phyloP scores from a whole-genome alignment of 1,140 invertebrate species.

The Hirudo medicinalis region DNA sequence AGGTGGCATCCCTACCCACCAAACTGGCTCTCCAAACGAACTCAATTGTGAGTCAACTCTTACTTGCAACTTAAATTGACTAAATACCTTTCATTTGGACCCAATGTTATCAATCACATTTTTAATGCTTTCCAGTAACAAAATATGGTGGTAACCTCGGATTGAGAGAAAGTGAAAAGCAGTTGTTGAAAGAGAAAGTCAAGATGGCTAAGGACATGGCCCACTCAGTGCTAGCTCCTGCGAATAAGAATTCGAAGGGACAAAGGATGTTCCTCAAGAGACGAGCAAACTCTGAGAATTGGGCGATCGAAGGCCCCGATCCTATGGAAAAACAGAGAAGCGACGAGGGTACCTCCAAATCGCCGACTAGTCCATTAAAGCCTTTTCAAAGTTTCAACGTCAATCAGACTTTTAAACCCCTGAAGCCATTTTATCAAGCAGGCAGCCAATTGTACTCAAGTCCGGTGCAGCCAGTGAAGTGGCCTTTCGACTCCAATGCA shows the following conservation, averaged over 20 bases:
- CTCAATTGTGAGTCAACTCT: neutral
- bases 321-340: neutral
- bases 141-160: neutral
- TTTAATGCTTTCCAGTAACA: neutral
- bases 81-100: neutral
- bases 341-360: neutral
- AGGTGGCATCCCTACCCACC: neutral
- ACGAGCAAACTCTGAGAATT: conserved; percentile 80
- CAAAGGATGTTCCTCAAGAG: conserved; percentile 89
- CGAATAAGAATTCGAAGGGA: conserved; percentile 77
- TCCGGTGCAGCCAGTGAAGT: neutral
- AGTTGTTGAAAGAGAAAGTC: conserved; percentile 87
- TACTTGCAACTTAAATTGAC: neutral
- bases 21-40: neutral
- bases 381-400: neutral
- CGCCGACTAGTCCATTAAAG: neutral
- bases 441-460: neutral
- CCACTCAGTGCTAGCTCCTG: conserved; percentile 72
- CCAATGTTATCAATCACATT: neutral
- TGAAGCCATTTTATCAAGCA: neutral
- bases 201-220: conserved; percentile 77
- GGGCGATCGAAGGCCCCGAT: conserved; percentile 70
- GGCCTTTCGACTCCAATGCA: neutral
- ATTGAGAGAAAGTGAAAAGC: conserved; percentile 42
- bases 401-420: neutral